These are phyloP conservation scores for Argopecten irradians DNA, from an alignment of 1,140 invertebrate species.

Conservation along the genomic window DNA sequence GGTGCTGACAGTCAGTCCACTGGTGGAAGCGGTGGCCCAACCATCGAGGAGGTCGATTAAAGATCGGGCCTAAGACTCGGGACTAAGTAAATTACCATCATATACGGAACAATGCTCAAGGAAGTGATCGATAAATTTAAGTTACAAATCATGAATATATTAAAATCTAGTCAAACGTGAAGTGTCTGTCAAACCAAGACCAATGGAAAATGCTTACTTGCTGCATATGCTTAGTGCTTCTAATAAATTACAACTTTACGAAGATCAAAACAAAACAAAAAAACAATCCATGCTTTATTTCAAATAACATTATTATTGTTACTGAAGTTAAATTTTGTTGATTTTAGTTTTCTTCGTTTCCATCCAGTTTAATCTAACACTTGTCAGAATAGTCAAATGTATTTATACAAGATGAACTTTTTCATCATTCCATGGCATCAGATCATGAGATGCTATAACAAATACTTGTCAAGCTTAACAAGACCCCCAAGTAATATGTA, in stretches of 20 bases:
- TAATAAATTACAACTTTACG: neutral
- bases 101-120: neutral
- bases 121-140: neutral
- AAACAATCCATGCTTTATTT: neutral
- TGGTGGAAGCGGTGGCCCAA: slow-evolving; percentile 44
- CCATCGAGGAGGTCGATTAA: slow-evolving; percentile 52
- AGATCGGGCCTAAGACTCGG: neutral
- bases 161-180: neutral
- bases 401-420: neutral
- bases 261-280: neutral
- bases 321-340: too few relatives aligned
- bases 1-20: slow-evolving; percentile 31
- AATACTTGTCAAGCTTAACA: neutral
- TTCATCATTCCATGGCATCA: neutral
- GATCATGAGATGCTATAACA: neutral
- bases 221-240: neutral
- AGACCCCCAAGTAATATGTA: neutral
- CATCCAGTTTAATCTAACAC: too few relatives aligned
- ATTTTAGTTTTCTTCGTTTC: too few relatives aligned
- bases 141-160: neutral
- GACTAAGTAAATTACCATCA: neutral
- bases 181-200: neutral
- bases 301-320: neutral
- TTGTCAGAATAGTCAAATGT: too few relatives aligned
- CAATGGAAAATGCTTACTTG: neutral